These are phyloP conservation scores for Psittacus erithacus DNA, from an alignment of 2,113 vertebrate species.

Conservation along the genomic window DNA sequence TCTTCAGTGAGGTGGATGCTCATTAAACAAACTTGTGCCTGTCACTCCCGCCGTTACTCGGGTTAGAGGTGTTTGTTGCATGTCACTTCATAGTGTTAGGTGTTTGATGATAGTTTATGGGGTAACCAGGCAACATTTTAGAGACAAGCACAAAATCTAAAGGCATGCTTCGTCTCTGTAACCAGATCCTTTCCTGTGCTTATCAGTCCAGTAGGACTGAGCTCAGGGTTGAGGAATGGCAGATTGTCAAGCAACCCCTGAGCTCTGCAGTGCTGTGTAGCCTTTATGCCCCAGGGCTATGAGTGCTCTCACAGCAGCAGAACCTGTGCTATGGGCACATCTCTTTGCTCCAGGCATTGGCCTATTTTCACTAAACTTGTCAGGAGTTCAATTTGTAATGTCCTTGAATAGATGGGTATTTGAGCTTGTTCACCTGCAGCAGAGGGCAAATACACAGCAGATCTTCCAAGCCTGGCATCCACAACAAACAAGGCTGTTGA, in stretches of 20 bases:
- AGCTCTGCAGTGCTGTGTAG: fast-evolving
- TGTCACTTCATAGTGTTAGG: background rate
- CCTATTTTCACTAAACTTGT: background rate
- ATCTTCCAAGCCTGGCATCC: background rate
- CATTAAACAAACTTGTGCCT: conserved; percentile 47
- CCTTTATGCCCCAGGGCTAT: background rate
- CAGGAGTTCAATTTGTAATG: conserved; percentile 15
- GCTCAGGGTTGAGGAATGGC: background rate
- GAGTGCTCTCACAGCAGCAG: background rate
- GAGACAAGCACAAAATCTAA: conserved; percentile 25
- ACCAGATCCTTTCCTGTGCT: background rate
- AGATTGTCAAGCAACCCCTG: background rate
- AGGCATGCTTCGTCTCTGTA: background rate
- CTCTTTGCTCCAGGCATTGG: background rate
- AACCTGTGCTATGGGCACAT: background rate
- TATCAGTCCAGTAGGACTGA: background rate
- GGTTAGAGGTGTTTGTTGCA: background rate
- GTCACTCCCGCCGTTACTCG: conserved; percentile 2
- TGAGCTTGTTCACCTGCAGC: conserved; percentile 19
- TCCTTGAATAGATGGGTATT: background rate
- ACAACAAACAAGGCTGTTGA: background rate
- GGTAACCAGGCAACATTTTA: conserved; percentile 60
- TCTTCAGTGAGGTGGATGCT: background rate
- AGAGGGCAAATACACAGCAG: background rate
- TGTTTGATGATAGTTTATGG: conserved; percentile 21